These are phyloP conservation scores for Eupithecia abbreviata DNA, from an alignment of 2,888 invertebrate species.

Conservation along the genomic window DNA sequence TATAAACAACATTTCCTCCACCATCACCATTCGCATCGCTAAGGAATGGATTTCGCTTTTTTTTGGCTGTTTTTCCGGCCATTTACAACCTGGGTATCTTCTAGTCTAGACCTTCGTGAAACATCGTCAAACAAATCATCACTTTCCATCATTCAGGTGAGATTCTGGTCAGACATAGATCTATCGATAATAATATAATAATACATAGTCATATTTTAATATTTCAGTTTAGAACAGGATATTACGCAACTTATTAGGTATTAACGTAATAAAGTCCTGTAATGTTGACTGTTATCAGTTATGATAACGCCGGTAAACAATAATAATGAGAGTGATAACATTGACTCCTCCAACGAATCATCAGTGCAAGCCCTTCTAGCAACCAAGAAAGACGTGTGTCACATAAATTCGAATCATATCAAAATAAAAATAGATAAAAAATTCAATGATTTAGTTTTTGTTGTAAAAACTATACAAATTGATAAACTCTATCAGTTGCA, in stretches of 20 bases:
- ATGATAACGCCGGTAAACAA: slow-evolving; percentile 5
- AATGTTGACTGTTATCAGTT: background rate
- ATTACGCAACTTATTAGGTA: background rate
- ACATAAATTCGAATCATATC: background rate
- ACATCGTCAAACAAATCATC: too few species aligned
- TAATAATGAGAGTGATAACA: slow-evolving; percentile 10
- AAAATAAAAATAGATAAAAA: background rate
- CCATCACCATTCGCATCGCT: too few species aligned
- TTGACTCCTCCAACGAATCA: background rate
- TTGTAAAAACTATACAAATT: background rate
- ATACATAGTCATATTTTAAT: too few species aligned
- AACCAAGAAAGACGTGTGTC: background rate
- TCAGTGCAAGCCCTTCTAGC: background rate
- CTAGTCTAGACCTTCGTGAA: too few species aligned
- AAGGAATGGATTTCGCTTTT: too few species aligned
- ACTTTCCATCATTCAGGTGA: too few species aligned
- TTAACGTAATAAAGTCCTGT: background rate
- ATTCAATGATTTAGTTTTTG: background rate
- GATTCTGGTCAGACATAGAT: too few species aligned
- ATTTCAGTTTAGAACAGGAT: too few species aligned
- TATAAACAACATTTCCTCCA: too few species aligned
- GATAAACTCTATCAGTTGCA: background rate
- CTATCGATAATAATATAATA: too few species aligned
- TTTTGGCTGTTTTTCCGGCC: too few species aligned
- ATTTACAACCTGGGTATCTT: too few species aligned